A percentile compares a stretch with the other conserved stretches of the same genome.
phyloP scores from a whole-genome alignment of 2,888 invertebrate genomes.

The Stenoptilia bipunctidactyla region DNA sequence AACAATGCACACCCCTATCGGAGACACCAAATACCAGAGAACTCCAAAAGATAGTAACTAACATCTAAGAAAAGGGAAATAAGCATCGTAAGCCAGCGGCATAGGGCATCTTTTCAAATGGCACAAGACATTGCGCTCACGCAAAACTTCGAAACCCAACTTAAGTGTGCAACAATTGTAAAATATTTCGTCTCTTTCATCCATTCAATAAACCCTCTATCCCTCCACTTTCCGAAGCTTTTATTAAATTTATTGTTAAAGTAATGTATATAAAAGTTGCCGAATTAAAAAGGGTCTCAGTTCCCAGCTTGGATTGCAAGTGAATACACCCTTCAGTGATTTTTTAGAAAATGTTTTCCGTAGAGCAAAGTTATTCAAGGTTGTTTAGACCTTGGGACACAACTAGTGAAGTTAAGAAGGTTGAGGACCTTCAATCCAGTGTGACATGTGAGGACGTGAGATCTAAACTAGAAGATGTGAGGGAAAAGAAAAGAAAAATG shows the following conservation, averaged over 20 bases:
- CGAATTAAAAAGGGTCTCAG: conserved; percentile 58
- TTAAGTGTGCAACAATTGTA: conserved; percentile 69
- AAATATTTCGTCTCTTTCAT: conserved; percentile 67
- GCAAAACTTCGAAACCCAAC: not conserved
- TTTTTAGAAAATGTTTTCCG: conserved; percentile 39
- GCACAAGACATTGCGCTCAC: not conserved
- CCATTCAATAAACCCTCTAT: conserved; percentile 49
- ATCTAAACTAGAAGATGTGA: conserved; percentile 21
- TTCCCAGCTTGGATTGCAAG: conserved; percentile 40
- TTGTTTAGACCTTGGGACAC: conserved; percentile 75
- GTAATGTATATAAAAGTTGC: conserved; percentile 68
- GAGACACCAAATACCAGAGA: conserved; percentile 35
- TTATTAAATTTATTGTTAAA: conserved; percentile 70
- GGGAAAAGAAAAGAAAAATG: conserved; percentile 29
- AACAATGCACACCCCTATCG: conserved; percentile 70
- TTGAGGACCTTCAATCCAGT: conserved; percentile 9
- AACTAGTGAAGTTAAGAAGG: conserved; percentile 37
- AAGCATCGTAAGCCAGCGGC: not conserved
- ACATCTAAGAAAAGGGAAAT: not conserved
- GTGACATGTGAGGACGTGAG: conserved; percentile 21
- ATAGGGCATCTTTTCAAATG: not conserved
- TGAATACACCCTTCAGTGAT: conserved; percentile 25
- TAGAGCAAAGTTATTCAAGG: conserved; percentile 55
- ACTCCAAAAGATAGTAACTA: not conserved
- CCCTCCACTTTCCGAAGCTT: conserved; percentile 58